Evolutionary conservation across 2,888 invertebrate species (phyloP).

Genomic region (Eupithecia subfuscata): DNA sequence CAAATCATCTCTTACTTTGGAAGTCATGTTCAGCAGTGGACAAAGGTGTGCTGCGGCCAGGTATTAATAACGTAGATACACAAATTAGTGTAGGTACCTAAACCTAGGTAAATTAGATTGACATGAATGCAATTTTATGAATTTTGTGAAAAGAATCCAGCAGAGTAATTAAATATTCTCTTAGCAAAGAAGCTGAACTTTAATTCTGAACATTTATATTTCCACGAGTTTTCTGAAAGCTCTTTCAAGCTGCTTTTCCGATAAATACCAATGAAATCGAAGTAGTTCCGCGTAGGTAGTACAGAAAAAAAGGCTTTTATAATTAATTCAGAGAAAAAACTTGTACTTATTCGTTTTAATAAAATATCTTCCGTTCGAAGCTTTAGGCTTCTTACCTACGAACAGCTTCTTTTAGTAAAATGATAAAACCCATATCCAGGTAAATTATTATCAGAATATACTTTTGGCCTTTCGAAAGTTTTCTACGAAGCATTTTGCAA

Average conservation of each 20-base stretch:
- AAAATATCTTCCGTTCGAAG: neutral
- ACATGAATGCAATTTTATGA: too few species aligned
- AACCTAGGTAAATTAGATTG: too few species aligned
- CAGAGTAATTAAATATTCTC: neutral
- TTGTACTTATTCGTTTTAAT: neutral
- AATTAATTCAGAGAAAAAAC: neutral
- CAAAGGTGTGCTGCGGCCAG: too few species aligned
- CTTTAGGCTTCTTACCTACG: neutral
- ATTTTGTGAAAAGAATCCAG: neutral
- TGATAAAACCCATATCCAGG: too few species aligned
- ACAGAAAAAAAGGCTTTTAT: neutral
- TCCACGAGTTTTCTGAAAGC: neutral
- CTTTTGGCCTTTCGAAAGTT: too few species aligned
- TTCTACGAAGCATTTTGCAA: too few species aligned
- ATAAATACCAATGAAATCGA: neutral
- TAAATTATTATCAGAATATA: too few species aligned
- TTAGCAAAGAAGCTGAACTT: neutral
- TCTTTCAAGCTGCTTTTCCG: neutral
- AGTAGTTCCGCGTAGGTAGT: neutral
- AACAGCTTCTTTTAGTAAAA: too few species aligned
- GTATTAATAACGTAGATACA: too few species aligned
- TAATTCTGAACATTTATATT: neutral
- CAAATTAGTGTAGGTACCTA: too few species aligned
- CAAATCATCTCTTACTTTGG: too few species aligned
- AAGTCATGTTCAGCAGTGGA: too few species aligned